Conservation (phyloP, 2,888 invertebrate species). For the Ischnus inquisitorius region DNA sequence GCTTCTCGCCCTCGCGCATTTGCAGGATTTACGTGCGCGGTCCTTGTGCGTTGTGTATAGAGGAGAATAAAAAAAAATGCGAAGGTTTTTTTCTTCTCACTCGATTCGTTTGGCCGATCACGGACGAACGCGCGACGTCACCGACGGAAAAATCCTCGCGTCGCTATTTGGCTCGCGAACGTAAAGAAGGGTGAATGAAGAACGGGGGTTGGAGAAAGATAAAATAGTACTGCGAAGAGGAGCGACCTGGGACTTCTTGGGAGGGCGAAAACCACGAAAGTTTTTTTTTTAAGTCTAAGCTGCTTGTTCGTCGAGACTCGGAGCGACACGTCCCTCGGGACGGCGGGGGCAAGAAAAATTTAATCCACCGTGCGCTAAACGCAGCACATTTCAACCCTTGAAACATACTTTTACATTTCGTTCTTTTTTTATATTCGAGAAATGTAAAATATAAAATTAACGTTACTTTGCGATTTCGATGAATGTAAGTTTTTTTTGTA, state of each 20-base stretch:
- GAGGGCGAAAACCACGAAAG: constrained; percentile 16
- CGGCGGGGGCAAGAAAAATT: constrained; percentile 44
- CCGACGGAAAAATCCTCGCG: constrained; percentile 70
- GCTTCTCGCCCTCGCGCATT: constrained; percentile 67
- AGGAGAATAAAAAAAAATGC: constrained; percentile 58
- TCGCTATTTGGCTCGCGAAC: constrained; percentile 62
- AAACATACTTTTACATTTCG: neutral
- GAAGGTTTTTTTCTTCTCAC: constrained; percentile 38
- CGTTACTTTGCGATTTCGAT: neutral
- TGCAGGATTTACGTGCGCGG: constrained; percentile 47
- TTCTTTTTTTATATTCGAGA: neutral
- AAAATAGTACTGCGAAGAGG: constrained; percentile 39
- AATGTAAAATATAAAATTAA: neutral
- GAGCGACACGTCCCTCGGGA: constrained; percentile 80
- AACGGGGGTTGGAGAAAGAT: constrained; percentile 64
- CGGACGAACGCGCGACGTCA: constrained; percentile 77
- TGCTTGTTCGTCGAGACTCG: constrained; percentile 81
- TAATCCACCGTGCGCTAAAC: constrained; percentile 52
- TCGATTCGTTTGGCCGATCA: constrained; percentile 72
- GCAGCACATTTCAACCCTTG: constrained; percentile 42
- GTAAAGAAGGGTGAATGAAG: constrained; percentile 68
- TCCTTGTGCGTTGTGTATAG: constrained; percentile 33
- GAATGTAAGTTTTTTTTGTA: neutral
- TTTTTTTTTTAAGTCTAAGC: constrained; percentile 76
- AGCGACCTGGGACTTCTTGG: constrained; percentile 74